A percentile compares a stretch with the other conserved stretches of the same genome.
Evolutionary conservation across 2,113 vertebrate species (phyloP).

Genomic region (Oncorhynchus gorbuscha): DNA sequence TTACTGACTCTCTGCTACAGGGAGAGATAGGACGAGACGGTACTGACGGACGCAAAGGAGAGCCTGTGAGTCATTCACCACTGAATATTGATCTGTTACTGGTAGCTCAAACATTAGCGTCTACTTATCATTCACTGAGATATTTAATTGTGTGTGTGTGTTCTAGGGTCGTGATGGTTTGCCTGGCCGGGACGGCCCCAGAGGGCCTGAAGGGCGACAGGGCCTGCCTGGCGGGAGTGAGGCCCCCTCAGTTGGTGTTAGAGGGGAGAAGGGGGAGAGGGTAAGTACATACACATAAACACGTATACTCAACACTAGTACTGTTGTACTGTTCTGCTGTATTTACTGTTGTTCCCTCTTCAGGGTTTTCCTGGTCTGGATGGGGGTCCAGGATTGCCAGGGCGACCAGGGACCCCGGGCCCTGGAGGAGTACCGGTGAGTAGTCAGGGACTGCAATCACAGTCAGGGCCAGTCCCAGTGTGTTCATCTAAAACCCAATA

Average conservation of each 20-base stretch:
- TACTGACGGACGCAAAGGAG: slow-evolving; percentile 74
- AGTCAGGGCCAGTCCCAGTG: background rate
- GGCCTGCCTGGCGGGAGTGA: slow-evolving; percentile 74
- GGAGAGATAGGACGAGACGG: slow-evolving; percentile 81
- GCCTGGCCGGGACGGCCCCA: slow-evolving; percentile 78
- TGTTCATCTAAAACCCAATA: background rate
- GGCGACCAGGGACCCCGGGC: slow-evolving; percentile 81
- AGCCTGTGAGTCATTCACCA: slow-evolving; percentile 65
- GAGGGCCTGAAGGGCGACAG: slow-evolving; percentile 79
- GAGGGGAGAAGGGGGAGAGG: slow-evolving; percentile 86
- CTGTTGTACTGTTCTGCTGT: too few relatives aligned
- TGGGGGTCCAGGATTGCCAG: slow-evolving; percentile 82
- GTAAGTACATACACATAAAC: slow-evolving; percentile 70
- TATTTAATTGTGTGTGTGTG: slow-evolving; percentile 8
- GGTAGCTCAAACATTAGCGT: background rate
- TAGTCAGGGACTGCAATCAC: slow-evolving; percentile 4
- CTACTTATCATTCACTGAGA: too few relatives aligned
- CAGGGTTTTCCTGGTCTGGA: slow-evolving; percentile 86
- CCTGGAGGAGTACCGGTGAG: slow-evolving; percentile 81
- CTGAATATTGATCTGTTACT: background rate
- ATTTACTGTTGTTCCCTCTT: background rate
- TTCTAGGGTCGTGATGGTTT: slow-evolving; percentile 84
- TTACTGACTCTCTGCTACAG: slow-evolving; percentile 60
- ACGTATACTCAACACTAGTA: too few relatives aligned
- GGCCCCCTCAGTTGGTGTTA: slow-evolving; percentile 31